Conservation (phyloP, 2,888 invertebrate genomes). For the Helicoverpa assulta region DNA sequence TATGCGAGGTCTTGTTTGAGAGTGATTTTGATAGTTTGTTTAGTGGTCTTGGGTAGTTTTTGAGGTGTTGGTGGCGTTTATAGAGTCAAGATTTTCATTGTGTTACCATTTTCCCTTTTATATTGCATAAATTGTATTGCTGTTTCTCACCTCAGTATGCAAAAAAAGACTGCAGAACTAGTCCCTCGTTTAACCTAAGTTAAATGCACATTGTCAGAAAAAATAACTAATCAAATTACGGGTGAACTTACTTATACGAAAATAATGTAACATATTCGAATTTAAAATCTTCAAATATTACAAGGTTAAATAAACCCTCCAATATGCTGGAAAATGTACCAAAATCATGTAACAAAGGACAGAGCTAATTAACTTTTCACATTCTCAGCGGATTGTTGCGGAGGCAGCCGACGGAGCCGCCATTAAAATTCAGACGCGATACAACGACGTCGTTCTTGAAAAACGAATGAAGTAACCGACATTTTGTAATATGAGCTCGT, state of each 20-base stretch:
- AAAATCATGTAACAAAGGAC: slow-evolving; percentile 6
- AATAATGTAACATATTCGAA: background rate
- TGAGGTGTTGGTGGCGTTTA: no score
- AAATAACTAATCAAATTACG: no score
- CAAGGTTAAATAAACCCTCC: background rate
- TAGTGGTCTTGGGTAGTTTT: no score
- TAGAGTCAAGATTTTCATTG: no score
- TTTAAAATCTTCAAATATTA: background rate
- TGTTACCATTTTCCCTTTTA: no score
- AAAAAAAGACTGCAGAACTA: no score
- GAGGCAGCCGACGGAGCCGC: background rate
- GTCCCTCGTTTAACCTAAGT: no score
- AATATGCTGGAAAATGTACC: background rate
- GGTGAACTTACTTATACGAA: no score
- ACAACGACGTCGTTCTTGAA: slow-evolving; percentile 7
- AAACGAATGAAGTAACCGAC: slow-evolving; percentile 22
- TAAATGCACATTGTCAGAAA: no score
- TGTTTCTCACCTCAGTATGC: no score
- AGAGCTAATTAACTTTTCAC: slow-evolving; percentile 26
- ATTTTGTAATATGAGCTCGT: slow-evolving; percentile 9
- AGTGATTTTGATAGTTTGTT: slow-evolving; percentile 8
- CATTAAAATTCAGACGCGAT: slow-evolving; percentile 29
- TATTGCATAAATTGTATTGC: no score
- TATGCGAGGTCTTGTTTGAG: slow-evolving; percentile 17
- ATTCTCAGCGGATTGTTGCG: background rate